Evolutionary conservation across 2,797 vertebrate species (phyloP).

Genomic region (Garrulus glandarius): DNA sequence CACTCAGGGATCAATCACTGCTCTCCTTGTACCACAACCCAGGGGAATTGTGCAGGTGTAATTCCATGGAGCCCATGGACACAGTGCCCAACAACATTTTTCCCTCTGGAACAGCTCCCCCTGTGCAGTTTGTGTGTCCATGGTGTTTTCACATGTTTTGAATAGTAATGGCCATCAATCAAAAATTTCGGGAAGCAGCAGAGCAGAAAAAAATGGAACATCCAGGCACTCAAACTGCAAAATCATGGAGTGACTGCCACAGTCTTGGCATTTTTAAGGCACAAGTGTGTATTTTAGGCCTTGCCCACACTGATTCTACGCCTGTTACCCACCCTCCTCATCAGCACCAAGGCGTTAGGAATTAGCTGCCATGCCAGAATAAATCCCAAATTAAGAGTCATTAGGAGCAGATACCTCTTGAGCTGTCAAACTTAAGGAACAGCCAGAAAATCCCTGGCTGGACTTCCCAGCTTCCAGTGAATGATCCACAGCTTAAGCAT

Average conservation of each 20-base stretch:
- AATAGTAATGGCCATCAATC: not conserved
- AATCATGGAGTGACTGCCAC: not conserved
- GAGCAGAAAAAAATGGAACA: not conserved
- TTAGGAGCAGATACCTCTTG: not conserved
- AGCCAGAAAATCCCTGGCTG: not conserved
- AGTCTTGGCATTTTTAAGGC: not conserved
- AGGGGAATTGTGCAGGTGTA: not conserved
- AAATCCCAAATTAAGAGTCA: constrained; percentile 10
- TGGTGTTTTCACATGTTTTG: not conserved
- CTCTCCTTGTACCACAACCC: not conserved
- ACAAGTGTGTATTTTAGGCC: not conserved
- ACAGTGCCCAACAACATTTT: not conserved
- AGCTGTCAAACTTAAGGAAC: not conserved
- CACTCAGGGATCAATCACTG: constrained; percentile 32
- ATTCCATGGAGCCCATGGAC: not conserved
- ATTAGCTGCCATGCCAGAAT: not conserved
- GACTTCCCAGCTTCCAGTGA: not conserved
- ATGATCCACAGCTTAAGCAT: not conserved
- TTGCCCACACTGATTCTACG: accelerated
- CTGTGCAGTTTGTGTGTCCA: not conserved
- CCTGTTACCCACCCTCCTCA: not conserved
- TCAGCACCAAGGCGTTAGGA: not conserved
- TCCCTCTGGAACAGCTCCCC: not conserved
- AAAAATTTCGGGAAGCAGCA: not conserved
- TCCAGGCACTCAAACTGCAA: not conserved